Base-by-base conservation (phyloP, 2,888 invertebrate species). In the Phyllotreta cruciferae region DNA sequence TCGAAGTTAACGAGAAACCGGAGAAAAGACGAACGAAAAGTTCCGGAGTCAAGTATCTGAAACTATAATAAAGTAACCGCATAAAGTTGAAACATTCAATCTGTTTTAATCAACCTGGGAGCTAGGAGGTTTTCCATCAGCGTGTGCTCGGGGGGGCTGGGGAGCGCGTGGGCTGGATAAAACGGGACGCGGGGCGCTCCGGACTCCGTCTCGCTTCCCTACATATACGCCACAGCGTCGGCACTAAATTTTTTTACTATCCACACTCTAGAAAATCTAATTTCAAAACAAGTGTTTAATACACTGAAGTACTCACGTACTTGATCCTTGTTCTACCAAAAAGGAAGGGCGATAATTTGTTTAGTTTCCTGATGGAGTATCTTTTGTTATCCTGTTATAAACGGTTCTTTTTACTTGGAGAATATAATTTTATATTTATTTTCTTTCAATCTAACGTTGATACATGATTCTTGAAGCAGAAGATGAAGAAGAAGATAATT, bases 71-170 rank as follows among this genome's bases (percentile, higher is more conserved):
- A 78, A 77, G 77, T 76, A 75, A 77, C 77, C 77, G 75, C 77
- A 74, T 77, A 78, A 79, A 79, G 79, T 79, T 79, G 78, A 79
- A 80, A 80, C 80, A 81, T 81, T 81, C 81, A 81, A 81, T 81
- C 80, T 80, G 79, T 81, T 81, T 81, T 81, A 81, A 81, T 81
- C 80, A 81, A 79, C 77, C 76, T 73, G 78, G 74, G 77, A 78
- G 76, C 78, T 78, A 78, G 78, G 77, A 74, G 74, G 78, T 79
- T 76, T 78, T 79, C 79, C 79, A 75, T 78, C 78, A 75, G 74
- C 74, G 71, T 63, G 61, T 47, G 66, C 66, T 63, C 60, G 56
- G 66, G 56, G 50, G 60, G 50, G 36, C 24, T 3, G 24, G 24
- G 24, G 24, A 24, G 24, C 24, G 24, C 24, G 24, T 24, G 24